Evolutionary conservation across 2,113 vertebrate species (phyloP).

Genomic region (Plotosus lineatus): DNA sequence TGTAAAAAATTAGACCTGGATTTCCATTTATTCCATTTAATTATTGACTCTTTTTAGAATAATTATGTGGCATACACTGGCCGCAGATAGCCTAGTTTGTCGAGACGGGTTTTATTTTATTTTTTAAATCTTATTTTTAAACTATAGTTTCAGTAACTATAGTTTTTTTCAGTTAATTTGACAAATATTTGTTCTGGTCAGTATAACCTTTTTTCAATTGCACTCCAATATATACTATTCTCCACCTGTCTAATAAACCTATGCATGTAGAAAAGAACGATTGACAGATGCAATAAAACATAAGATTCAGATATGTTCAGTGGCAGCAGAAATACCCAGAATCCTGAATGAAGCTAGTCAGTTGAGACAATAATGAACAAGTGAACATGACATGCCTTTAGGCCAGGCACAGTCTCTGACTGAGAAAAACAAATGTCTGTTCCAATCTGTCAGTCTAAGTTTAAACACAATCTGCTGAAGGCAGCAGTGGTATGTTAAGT

Average conservation of each 20-base stretch:
- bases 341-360: not conserved
- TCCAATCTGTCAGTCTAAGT: slow-evolving; percentile 15
- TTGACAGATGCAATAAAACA: slow-evolving; percentile 17
- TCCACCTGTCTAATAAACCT: not conserved
- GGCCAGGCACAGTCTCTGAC: not conserved
- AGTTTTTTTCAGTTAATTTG: not conserved
- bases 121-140: too few species aligned
- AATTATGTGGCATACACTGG: too few species aligned
- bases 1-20: too few species aligned
- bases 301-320: not conserved
- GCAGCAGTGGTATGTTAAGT: not conserved
- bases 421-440: slow-evolving; percentile 26
- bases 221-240: not conserved
- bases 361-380: slow-evolving; percentile 10
- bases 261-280: not conserved
- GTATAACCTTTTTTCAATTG: not conserved
- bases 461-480: slow-evolving; percentile 6
- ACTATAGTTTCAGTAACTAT: too few species aligned
- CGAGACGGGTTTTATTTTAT: too few species aligned
- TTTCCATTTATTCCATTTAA: too few species aligned
- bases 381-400: slow-evolving; percentile 23
- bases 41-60: too few species aligned
- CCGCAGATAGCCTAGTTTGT: too few species aligned
- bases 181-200: not conserved
- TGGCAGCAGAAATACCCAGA: slow-evolving; percentile 28